phyloP scores from a whole-genome alignment of 2,797 vertebrate species.

The Gephyroberyx darwinii region DNA sequence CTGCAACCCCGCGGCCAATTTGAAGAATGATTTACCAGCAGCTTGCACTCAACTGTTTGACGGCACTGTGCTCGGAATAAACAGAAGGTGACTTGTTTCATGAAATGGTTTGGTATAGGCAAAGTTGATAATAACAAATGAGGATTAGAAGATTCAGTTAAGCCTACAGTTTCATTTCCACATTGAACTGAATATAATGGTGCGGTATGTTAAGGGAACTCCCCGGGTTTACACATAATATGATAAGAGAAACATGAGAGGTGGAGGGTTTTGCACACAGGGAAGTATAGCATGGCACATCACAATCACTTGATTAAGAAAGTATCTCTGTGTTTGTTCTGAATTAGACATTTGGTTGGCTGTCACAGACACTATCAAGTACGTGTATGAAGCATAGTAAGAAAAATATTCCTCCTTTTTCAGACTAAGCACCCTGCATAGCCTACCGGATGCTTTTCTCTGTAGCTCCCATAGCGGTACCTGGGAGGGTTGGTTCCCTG shows the following conservation, averaged over 20 bases:
- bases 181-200: not conserved
- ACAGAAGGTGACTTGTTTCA: slow-evolving; percentile 13
- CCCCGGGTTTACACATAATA: not conserved
- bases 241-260: not conserved
- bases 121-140: not conserved
- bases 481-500: slow-evolving; percentile 27
- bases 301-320: too few relatives aligned
- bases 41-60: not conserved
- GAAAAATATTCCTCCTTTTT: too few relatives aligned
- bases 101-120: not conserved
- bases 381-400: too few relatives aligned
- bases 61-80: not conserved
- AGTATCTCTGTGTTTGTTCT: too few relatives aligned
- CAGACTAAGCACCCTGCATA: too few relatives aligned
- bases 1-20: slow-evolving; percentile 29
- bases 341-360: too few relatives aligned
- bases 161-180: too few relatives aligned
- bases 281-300: too few relatives aligned
- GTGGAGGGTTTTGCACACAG: too few relatives aligned
- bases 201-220: not conserved
- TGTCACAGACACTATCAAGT: too few relatives aligned
- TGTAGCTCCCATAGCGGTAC: not conserved
- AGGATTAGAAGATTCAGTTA: too few relatives aligned
- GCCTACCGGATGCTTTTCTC: too few relatives aligned
- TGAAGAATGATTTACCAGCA: slow-evolving; percentile 64